phyloP scores from a whole-genome alignment of 2,888 invertebrate genomes.

The Ommatoiulus sabulosus region DNA sequence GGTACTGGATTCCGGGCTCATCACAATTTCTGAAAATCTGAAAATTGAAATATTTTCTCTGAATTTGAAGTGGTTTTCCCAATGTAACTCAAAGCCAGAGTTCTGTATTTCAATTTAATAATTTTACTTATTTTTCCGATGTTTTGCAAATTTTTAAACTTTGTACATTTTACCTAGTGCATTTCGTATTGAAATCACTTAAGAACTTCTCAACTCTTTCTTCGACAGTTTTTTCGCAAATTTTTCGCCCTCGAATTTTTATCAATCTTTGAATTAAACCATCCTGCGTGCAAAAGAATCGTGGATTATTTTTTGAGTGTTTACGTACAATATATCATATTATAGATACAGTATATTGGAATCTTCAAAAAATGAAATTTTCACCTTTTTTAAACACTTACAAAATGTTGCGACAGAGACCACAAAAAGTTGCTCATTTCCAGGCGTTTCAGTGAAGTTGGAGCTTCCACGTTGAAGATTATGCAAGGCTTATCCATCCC shows the following conservation, averaged over 20 bases:
- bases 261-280: background rate
- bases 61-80: no score
- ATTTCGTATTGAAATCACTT: background rate
- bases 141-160: background rate
- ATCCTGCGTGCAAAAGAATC: background rate
- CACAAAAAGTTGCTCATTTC: background rate
- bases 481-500: slow-evolving; percentile 45
- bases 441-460: background rate
- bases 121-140: no score
- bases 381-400: slow-evolving; percentile 14
- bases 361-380: no score
- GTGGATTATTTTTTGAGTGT: background rate
- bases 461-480: background rate
- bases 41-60: background rate
- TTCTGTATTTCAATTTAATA: no score
- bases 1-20: background rate
- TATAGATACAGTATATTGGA: no score
- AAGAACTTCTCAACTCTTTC: background rate
- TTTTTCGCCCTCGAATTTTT: background rate
- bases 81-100: background rate
- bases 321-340: no score
- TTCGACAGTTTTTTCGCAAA: background rate
- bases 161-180: background rate
- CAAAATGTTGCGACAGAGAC: background rate
- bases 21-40: slow-evolving; percentile 28